Evolutionary conservation across 2,113 vertebrate species (phyloP), one percentile per base, ranked within the genome.

Genomic region (Chamaetylas fuelleborni): DNA sequence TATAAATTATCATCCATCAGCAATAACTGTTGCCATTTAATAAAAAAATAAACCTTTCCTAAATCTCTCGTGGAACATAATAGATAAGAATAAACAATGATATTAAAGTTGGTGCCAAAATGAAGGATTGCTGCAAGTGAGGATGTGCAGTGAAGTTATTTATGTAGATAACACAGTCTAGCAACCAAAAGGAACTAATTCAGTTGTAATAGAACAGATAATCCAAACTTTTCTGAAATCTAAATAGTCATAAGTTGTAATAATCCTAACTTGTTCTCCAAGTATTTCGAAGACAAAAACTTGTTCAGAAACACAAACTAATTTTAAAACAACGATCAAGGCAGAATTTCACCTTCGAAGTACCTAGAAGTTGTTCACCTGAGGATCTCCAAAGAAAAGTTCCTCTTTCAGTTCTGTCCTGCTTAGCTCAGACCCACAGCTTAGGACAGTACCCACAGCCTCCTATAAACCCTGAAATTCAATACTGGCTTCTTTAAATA

Each of bases 21-120:
- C 92, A 96, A 93, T 97, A 98, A 97, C 96, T 95, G 84, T 94
- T 95, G 82, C 92, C 81, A 97, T 97, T 98, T 98, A 98, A 97
- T 97, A 97, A 97, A 95, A 97, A 95, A 96, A 94, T 90, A 97
- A 97, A 96, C 90, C 90, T 97, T 93, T 96, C 74, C 95, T 94
- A 95, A 94, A 95, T 97, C 93, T 97, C 96, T 95, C 89, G 82
- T 83, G 71, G 79, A 81, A 95, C 64, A 74, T 18, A 81, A 92
- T 40, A 95, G 94, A 97, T 96, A 96, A 96, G 97, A 96, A 96
- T 90, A 97, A 98, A 95, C 82, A 96, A 93, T 94, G 9, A 96
- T 88, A 97, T 97, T 96, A 96, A 97, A 95, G 73, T 62, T 89
- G 67, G 53, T 94, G 96, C 91, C 93, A 95, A 73, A 92, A 95